phyloP scores from a whole-genome alignment of 2,888 invertebrate species.

The Philereme transversata region DNA sequence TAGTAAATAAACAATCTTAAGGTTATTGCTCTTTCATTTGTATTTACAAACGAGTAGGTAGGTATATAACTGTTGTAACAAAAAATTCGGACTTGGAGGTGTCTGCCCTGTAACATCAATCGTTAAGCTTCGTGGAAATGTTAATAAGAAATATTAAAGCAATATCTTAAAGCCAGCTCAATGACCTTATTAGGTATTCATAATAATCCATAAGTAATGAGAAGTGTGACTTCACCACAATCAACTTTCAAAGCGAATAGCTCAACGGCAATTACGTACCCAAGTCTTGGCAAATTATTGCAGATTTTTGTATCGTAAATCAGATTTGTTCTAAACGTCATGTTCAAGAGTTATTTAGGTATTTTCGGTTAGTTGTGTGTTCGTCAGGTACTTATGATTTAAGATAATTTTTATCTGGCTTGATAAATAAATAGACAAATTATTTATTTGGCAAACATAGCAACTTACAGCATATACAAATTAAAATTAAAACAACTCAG shows the following conservation, averaged over 20 bases:
- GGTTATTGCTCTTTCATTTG: constrained; percentile 28
- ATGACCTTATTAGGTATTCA: constrained; percentile 50
- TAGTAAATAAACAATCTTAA: constrained; percentile 26
- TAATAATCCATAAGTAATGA: constrained; percentile 50
- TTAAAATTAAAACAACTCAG: no score
- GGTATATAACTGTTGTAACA: constrained; percentile 16
- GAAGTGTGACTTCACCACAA: constrained; percentile 48
- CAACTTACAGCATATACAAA: no score
- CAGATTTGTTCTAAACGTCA: neutral
- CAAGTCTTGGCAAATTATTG: constrained; percentile 23
- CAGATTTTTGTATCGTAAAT: constrained; percentile 14
- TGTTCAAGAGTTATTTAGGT: neutral
- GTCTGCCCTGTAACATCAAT: constrained; percentile 3
- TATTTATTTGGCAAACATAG: no score
- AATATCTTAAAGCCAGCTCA: constrained; percentile 34
- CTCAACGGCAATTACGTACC: constrained; percentile 37
- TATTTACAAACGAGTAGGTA: no score
- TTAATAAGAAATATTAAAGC: constrained; percentile 8
- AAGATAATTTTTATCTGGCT: no score
- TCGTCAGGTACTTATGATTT: neutral
- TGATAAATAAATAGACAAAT: no score
- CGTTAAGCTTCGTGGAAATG: constrained; percentile 16
- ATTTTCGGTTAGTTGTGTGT: neutral
- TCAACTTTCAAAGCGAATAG: constrained; percentile 51
- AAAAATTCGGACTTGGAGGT: constrained; percentile 13